Conservation (phyloP, 2,888 invertebrate species). For the Heliconius ismenius region DNA sequence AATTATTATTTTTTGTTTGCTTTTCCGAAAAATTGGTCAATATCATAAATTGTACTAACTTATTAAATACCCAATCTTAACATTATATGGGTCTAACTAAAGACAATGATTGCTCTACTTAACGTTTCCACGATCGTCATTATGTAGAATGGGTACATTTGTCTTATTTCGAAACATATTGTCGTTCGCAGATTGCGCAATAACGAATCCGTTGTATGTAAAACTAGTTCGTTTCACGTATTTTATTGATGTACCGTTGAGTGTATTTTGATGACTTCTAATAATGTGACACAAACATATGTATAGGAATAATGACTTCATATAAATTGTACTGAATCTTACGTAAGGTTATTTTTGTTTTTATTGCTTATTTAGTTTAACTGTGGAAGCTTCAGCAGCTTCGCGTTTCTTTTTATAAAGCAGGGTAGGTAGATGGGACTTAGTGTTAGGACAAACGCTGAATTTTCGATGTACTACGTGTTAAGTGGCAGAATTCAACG, state of each 20-base stretch:
- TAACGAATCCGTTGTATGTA: slow-evolving; percentile 33
- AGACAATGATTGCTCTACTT: slow-evolving; percentile 26
- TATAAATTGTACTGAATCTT: slow-evolving; percentile 13
- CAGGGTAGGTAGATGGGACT: too few species aligned
- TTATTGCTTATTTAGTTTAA: background rate
- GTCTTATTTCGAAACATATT: slow-evolving; percentile 40
- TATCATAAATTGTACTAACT: too few species aligned
- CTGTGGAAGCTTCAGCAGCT: too few species aligned
- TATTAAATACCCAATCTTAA: background rate
- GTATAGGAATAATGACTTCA: slow-evolving; percentile 22
- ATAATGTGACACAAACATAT: slow-evolving; percentile 22
- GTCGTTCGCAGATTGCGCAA: slow-evolving; percentile 36
- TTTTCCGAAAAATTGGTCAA: too few species aligned
- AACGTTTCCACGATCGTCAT: slow-evolving; percentile 22
- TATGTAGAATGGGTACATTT: slow-evolving; percentile 36
- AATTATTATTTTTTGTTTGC: too few species aligned
- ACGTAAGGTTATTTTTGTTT: background rate
- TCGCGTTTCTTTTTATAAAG: too few species aligned
- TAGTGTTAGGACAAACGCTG: too few species aligned
- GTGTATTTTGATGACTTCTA: slow-evolving; percentile 33
- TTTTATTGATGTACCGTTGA: slow-evolving; percentile 28
- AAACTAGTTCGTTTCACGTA: slow-evolving; percentile 31
- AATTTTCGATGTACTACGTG: too few species aligned
- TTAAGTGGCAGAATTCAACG: too few species aligned
- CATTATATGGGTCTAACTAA: background rate